Evolutionary conservation across 2,888 invertebrate genomes (phyloP), one percentile per base, ranked within the genome.

Genomic region (Drosophila colorata): DNA sequence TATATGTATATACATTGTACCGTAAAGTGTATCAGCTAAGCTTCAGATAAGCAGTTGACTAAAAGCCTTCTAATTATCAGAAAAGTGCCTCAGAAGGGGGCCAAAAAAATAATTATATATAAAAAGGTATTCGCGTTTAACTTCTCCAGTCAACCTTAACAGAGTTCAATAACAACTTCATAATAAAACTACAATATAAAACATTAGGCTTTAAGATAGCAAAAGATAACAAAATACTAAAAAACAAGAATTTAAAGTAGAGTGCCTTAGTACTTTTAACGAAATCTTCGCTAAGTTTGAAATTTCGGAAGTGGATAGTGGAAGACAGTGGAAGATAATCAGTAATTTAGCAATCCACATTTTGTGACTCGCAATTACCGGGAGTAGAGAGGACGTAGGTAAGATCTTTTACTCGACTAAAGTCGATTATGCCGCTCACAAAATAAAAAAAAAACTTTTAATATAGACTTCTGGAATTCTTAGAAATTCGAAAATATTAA

Each of bases 181-280:
- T 44, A 55, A 33, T 2, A 16, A 38, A 8, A 14, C 48, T 18
- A 16, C 16, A 40, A 31, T 13, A 33, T 1, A 35, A 4, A 23
- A 4, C 7, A 9, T 13, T 9, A 37, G 11, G 16, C 23, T 13
- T 60, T 28, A 5, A 33, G 18, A 60, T 61, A 48, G 37, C 28
- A 25, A 5, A 16, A 64, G 37, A 66, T 53, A 64, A n/a, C 16
- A 23, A 53, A 23, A 28, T 51, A 20, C 16, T 44, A 51, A 33
- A 23, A 40, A 20, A 8, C 33, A 33, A 31, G 31, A 31, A 14
- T 25, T 49, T 23, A 13, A 13, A 11, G 16, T 9, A 18, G 2
- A 2, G 0, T 28, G 25, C 7, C 7, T 28, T 28, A 23, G 5
- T 23, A 25, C 46, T 40, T 31, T 46, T 14, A 33, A n/a, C 23